phyloP scores from a whole-genome alignment of 2,888 invertebrate genomes.

The Agriopis aurantiaria region DNA sequence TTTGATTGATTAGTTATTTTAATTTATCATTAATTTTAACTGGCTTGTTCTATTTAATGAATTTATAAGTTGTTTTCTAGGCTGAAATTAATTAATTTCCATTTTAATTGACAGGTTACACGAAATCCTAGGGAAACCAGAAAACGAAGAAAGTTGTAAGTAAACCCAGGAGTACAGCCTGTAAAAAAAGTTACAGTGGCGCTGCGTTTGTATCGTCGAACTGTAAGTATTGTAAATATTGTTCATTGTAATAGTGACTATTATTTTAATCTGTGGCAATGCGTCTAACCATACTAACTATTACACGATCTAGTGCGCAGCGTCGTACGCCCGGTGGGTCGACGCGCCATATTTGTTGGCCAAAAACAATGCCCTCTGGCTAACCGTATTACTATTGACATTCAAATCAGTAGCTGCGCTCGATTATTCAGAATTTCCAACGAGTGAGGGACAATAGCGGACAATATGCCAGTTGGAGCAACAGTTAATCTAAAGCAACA shows the following conservation, averaged over 20 bases:
- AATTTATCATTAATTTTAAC: too few species aligned
- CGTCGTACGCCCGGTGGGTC: conserved; percentile 40
- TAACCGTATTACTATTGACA: conserved; percentile 83
- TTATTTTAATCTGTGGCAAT: neutral
- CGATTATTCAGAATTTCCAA: conserved; percentile 81
- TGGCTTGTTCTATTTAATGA: too few species aligned
- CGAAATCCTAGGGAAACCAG: too few species aligned
- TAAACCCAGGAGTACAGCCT: too few species aligned
- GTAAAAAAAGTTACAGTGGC: too few species aligned
- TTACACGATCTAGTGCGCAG: neutral
- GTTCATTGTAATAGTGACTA: too few species aligned
- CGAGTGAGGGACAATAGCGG: conserved; percentile 72
- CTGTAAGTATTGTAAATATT: neutral
- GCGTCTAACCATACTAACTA: neutral
- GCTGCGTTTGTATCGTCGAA: too few species aligned
- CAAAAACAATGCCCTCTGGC: conserved; percentile 74
- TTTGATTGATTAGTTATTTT: too few species aligned
- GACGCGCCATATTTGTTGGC: conserved; percentile 60
- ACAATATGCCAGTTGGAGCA: conserved; percentile 83
- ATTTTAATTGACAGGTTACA: too few species aligned
- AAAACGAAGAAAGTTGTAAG: too few species aligned
- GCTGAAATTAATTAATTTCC: too few species aligned
- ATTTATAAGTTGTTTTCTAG: too few species aligned
- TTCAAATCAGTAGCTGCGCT: conserved; percentile 83
- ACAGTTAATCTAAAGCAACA: conserved; percentile 80